Percentiles rank a stretch among this genome's conserved stretches.
These are phyloP conservation scores for Muntiacus reevesi DNA, from an alignment of 2,113 vertebrate genomes.

Conservation along the genomic window DNA sequence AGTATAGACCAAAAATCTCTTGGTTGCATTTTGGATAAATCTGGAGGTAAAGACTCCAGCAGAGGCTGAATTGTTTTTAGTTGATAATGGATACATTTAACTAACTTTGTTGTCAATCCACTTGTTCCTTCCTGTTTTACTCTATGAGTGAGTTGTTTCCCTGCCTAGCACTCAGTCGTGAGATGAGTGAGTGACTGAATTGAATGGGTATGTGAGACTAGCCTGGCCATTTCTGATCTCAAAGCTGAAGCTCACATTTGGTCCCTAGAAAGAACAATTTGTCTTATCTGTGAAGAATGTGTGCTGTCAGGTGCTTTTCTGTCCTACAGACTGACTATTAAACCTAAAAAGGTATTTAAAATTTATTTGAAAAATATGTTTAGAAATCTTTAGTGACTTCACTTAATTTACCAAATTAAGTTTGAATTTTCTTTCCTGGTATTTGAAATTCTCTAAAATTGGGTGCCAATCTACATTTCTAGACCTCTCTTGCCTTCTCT, in stretches of 20 bases:
- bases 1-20: not conserved
- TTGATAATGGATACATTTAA: not conserved
- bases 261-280: not conserved
- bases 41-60: not conserved
- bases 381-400: not conserved
- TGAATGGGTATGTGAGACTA: not conserved
- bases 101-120: not conserved
- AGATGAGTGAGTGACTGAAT: not conserved
- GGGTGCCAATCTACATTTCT: not conserved
- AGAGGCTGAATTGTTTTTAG: not conserved
- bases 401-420: not conserved
- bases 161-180: not conserved
- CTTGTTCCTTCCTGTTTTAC: not conserved
- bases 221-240: not conserved
- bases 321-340: not conserved
- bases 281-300: not conserved
- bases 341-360: not conserved
- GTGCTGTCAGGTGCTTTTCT: not conserved
- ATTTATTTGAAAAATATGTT: conserved; percentile 15
- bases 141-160: not conserved
- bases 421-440: not conserved
- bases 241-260: not conserved
- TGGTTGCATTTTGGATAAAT: not conserved
- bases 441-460: conserved; percentile 8
- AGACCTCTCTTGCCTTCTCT: not conserved